Conservation (phyloP, 2,113 vertebrate genomes). For the Ceuthmochares aereus region DNA sequence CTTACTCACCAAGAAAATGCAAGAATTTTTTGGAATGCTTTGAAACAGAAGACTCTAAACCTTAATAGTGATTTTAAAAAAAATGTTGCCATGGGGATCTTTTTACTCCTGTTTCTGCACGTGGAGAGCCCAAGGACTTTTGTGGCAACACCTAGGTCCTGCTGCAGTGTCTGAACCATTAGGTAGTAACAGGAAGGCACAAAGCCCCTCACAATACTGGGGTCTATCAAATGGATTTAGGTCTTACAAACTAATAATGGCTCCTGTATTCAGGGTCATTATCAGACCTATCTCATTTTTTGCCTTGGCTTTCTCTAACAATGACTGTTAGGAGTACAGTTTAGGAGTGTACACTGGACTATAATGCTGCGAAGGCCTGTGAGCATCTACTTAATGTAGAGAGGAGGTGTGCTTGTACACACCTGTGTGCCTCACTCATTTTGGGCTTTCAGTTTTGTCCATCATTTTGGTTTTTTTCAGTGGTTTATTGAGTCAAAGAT, state of each 20-base stretch:
- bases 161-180: neutral
- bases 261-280: neutral
- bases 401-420: neutral
- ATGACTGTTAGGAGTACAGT: neutral
- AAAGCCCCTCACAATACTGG: rapidly evolving
- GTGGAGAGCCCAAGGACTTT: neutral
- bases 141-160: neutral
- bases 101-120: neutral
- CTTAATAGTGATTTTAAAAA: neutral
- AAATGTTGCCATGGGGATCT: neutral
- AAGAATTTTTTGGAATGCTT: neutral
- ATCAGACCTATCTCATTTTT: neutral
- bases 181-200: neutral
- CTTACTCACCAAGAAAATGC: neutral
- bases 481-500: neutral
- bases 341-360: neutral
- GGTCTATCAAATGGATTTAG: neutral
- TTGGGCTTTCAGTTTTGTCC: neutral
- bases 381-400: neutral
- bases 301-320: neutral
- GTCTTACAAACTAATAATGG: neutral
- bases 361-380: neutral
- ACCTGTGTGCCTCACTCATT: neutral
- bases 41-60: neutral
- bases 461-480: neutral